A percentile compares a stretch with the other conserved stretches of the same genome.
These are phyloP conservation scores for Ectropis crepuscularia DNA, from an alignment of 2,888 invertebrate genomes.

Conservation along the genomic window DNA sequence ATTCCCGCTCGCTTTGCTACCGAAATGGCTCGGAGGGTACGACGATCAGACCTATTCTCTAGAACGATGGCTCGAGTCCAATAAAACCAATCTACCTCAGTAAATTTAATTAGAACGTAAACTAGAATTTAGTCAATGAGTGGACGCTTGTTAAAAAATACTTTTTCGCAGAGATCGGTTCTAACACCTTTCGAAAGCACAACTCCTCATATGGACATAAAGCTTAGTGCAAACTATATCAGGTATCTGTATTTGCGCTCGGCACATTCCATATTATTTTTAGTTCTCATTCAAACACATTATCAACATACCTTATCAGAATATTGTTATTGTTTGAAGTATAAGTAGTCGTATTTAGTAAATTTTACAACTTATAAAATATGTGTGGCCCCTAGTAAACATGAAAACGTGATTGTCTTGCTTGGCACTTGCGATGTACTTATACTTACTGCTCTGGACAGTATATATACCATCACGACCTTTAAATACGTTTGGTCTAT, in stretches of 20 bases:
- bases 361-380: too few relatives aligned
- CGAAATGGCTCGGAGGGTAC: too few relatives aligned
- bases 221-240: not conserved
- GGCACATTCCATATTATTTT: not conserved
- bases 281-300: not conserved
- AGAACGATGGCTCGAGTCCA: conserved; percentile 22
- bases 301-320: too few relatives aligned
- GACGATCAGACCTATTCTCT: not conserved
- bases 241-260: not conserved
- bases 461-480: too few relatives aligned
- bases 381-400: too few relatives aligned
- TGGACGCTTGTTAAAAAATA: conserved; percentile 28
- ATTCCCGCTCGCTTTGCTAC: too few relatives aligned
- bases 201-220: not conserved
- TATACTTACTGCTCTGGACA: too few relatives aligned
- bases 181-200: conserved; percentile 12
- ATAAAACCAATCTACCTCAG: conserved; percentile 33
- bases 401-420: too few relatives aligned
- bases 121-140: conserved; percentile 30
- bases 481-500: too few relatives aligned
- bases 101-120: conserved; percentile 32
- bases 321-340: too few relatives aligned
- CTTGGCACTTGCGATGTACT: too few relatives aligned
- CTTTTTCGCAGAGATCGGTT: conserved; percentile 29
- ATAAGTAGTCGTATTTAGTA: too few relatives aligned